Conservation (phyloP, 2,113 vertebrate genomes). For the Brevimyrus niger region DNA sequence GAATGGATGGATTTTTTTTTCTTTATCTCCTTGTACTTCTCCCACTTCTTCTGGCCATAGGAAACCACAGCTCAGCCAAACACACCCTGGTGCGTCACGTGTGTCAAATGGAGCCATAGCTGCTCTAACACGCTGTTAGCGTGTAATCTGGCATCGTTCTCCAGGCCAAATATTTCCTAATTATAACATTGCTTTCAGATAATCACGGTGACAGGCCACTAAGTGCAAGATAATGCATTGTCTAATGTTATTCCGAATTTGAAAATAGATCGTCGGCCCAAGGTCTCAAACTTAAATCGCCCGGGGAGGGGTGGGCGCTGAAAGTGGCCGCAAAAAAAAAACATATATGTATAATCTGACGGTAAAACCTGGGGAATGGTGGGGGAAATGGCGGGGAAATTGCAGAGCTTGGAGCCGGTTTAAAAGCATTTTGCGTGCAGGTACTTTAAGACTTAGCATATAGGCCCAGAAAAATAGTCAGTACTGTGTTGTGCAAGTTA, state of each 20-base stretch:
- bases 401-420: not conserved
- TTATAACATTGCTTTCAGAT: not conserved
- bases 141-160: not conserved
- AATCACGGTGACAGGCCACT: not conserved
- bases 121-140: not conserved
- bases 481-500: not conserved
- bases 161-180: not conserved
- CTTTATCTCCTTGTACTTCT: not conserved
- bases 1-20: not conserved
- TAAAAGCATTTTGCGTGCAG: not conserved
- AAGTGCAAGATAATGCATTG: not conserved
- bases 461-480: not conserved
- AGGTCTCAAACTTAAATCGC: not conserved
- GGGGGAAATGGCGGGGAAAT: not conserved
- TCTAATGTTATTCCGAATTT: not conserved
- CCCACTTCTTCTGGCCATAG: not conserved
- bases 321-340: not conserved
- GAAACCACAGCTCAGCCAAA: not conserved
- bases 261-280: not conserved
- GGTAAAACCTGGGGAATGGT: not conserved
- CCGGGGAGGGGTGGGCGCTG: not conserved
- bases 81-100: not conserved
- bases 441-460: not conserved
- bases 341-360: not conserved
- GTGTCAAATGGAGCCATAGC: not conserved